Percentiles rank a stretch among this genome's conserved stretches.
phyloP scores from a whole-genome alignment of 2,113 vertebrate species.

The Petaurus breviceps region DNA sequence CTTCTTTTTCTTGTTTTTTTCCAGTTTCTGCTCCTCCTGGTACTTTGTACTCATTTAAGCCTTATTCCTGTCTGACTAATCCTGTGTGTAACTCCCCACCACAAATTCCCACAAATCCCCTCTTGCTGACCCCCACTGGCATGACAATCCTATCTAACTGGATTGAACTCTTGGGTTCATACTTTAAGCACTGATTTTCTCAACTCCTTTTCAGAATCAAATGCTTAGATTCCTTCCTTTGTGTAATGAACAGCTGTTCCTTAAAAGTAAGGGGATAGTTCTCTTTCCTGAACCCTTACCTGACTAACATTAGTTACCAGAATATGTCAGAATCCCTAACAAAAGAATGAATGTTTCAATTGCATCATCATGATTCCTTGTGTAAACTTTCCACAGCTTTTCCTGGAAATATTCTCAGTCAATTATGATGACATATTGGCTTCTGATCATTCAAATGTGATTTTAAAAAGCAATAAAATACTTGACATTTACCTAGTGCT shows the following conservation, averaged over 20 bases:
- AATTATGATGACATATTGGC: neutral
- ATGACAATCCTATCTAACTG: neutral
- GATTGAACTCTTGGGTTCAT: neutral
- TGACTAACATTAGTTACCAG: neutral
- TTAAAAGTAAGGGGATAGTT: neutral
- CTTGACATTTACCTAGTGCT: neutral
- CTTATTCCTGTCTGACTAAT: neutral
- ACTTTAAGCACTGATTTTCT: neutral
- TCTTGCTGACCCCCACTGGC: neutral
- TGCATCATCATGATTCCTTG: neutral
- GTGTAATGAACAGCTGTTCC: neutral
- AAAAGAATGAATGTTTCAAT: neutral
- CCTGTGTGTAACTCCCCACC: neutral
- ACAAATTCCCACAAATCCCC: neutral
- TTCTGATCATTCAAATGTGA: neutral
- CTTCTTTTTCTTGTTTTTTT: neutral
- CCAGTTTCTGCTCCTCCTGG: neutral
- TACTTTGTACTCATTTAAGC: neutral
- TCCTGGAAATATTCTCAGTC: neutral
- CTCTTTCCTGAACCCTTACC: neutral
- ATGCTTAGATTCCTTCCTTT: neutral
- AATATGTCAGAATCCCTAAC: constrained; percentile 14
- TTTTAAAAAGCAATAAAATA: neutral
- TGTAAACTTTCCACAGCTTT: constrained; percentile 28
- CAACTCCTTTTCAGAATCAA: neutral